These are phyloP conservation scores for Lepus oiostolus DNA, from an alignment of 2,797 vertebrate genomes.

Conservation along the genomic window DNA sequence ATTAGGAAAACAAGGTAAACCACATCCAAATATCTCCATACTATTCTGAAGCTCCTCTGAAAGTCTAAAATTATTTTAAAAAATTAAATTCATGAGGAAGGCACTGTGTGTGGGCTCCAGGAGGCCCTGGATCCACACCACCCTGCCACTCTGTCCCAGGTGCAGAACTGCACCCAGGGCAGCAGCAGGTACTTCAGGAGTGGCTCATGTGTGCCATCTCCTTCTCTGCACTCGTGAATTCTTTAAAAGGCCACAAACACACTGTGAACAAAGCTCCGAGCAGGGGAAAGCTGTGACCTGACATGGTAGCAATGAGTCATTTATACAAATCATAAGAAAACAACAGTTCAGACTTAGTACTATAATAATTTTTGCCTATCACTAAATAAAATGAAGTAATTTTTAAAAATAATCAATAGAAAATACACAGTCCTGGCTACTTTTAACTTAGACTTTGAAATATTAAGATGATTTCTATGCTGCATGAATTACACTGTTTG, in stretches of 20 bases:
- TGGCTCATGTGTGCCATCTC: accelerated
- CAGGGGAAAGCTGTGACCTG: background rate
- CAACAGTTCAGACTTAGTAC: background rate
- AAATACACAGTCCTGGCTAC: background rate
- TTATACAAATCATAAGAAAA: background rate
- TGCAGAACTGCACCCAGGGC: background rate
- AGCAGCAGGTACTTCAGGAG: background rate
- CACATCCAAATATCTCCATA: background rate
- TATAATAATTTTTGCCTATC: background rate
- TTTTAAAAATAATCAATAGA: background rate
- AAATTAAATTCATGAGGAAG: background rate
- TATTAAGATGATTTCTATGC: background rate
- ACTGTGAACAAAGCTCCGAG: background rate
- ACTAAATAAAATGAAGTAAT: slow-evolving; percentile 25
- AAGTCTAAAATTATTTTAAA: background rate
- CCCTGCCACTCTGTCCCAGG: background rate
- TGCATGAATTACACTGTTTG: background rate
- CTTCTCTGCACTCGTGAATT: background rate
- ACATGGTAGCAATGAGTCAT: background rate
- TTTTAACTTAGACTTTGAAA: slow-evolving; percentile 10
- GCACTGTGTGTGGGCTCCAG: background rate
- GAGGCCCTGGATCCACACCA: background rate
- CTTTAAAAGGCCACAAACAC: background rate
- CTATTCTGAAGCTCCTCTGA: background rate
- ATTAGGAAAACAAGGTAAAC: background rate